Conservation (phyloP, 2,113 vertebrate genomes). For the Pseudonaja textilis region DNA sequence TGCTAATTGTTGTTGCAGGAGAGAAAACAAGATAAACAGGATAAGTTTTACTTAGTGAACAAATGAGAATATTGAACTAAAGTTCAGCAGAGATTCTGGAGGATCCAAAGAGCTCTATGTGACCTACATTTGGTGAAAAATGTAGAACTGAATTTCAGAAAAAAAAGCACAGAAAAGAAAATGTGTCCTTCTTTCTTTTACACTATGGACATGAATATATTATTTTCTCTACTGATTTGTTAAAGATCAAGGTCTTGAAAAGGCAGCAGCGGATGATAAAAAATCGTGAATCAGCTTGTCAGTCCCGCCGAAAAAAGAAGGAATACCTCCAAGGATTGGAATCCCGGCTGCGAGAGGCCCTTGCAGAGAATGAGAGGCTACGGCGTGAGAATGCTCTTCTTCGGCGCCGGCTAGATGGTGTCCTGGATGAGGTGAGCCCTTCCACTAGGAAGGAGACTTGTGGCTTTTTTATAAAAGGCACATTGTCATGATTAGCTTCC, state of each 20-base stretch:
- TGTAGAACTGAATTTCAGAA: not conserved
- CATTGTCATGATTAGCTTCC: not conserved
- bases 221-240: not conserved
- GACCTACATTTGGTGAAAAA: not conserved
- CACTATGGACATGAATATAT: not conserved
- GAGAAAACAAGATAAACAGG: not conserved
- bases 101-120: not conserved
- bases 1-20: not conserved
- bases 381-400: slow-evolving; percentile 83
- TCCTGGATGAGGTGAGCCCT: slow-evolving; percentile 54
- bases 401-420: slow-evolving; percentile 77
- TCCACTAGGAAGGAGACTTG: not conserved
- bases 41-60: not conserved
- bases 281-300: slow-evolving; percentile 89
- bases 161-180: not conserved
- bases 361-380: slow-evolving; percentile 83
- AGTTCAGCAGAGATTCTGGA: not conserved
- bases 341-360: slow-evolving; percentile 77
- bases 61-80: not conserved
- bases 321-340: slow-evolving; percentile 90
- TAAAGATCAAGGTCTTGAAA: slow-evolving; percentile 86
- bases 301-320: slow-evolving; percentile 90
- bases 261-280: slow-evolving; percentile 94
- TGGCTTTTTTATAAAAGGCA: not conserved
- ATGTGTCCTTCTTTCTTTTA: not conserved